phyloP scores from a whole-genome alignment of 2,888 invertebrate species.

The Eledona agricola region DNA sequence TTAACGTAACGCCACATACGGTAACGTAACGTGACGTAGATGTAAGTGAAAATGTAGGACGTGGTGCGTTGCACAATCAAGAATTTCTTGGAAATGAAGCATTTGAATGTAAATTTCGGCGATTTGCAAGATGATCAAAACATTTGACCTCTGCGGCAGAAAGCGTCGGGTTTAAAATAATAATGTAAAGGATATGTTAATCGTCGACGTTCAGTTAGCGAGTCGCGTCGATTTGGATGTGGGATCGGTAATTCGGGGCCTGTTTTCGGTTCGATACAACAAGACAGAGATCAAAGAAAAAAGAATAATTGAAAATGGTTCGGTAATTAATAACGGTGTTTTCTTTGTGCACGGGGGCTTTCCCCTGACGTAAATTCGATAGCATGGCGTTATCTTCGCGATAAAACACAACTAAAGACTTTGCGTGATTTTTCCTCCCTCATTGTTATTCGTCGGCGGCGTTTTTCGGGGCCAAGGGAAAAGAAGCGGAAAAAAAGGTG shows the following conservation, averaged over 20 bases:
- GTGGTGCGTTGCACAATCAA: too few relatives aligned
- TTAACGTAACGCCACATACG: too few relatives aligned
- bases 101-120: conserved; percentile 4
- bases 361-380: conserved; percentile 50
- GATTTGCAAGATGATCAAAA: conserved; percentile 7
- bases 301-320: conserved; percentile 35
- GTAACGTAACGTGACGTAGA: too few relatives aligned
- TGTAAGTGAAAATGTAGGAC: too few relatives aligned
- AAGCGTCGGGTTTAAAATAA: conserved; percentile 4
- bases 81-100: too few relatives aligned
- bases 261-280: conserved; percentile 21
- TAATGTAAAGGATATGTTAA: conserved; percentile 9
- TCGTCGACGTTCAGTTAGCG: background rate
- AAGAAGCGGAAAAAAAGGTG: conserved; percentile 23
- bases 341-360: conserved; percentile 21
- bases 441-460: conserved; percentile 46
- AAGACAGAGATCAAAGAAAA: conserved; percentile 34
- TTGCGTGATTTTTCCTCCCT: conserved; percentile 51
- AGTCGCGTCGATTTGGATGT: background rate
- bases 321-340: conserved; percentile 37
- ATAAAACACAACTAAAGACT: conserved; percentile 50
- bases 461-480: conserved; percentile 13
- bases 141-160: conserved; percentile 12
- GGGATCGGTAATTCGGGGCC: conserved; percentile 14
- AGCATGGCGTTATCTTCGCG: conserved; percentile 49